phyloP scores from a whole-genome alignment of 2,113 vertebrate species.

The Albula goreensis region DNA sequence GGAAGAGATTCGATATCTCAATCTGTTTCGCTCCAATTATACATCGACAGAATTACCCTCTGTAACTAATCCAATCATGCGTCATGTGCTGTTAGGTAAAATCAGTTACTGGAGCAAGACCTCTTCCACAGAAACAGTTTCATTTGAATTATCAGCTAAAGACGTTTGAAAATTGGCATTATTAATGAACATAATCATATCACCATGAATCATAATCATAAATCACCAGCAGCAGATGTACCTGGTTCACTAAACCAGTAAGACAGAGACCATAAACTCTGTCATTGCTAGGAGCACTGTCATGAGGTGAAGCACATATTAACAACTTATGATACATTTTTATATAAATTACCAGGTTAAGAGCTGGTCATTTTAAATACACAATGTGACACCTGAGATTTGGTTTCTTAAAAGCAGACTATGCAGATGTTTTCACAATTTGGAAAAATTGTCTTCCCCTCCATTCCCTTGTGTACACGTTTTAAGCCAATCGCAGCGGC shows the following conservation, averaged over 20 bases:
- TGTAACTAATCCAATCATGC: constrained; percentile 3
- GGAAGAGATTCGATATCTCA: background rate
- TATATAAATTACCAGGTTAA: no score
- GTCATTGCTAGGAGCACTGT: no score
- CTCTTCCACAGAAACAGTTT: background rate
- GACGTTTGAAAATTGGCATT: background rate
- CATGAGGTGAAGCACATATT: no score
- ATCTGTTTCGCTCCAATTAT: background rate
- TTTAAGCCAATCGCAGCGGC: no score
- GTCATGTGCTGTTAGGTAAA: background rate
- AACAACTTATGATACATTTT: no score
- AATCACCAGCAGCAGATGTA: background rate
- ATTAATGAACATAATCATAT: background rate
- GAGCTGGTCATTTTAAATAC: no score
- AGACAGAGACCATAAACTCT: background rate
- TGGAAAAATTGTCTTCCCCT: no score
- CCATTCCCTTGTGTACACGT: no score
- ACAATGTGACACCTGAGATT: no score
- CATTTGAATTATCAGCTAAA: background rate
- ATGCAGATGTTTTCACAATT: no score
- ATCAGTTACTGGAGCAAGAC: background rate
- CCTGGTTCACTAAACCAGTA: background rate
- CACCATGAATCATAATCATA: no score
- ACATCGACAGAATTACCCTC: background rate
- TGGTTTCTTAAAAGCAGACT: no score